Evolutionary conservation across 2,113 vertebrate genomes (phyloP).

Genomic region (Sula dactylatra): DNA sequence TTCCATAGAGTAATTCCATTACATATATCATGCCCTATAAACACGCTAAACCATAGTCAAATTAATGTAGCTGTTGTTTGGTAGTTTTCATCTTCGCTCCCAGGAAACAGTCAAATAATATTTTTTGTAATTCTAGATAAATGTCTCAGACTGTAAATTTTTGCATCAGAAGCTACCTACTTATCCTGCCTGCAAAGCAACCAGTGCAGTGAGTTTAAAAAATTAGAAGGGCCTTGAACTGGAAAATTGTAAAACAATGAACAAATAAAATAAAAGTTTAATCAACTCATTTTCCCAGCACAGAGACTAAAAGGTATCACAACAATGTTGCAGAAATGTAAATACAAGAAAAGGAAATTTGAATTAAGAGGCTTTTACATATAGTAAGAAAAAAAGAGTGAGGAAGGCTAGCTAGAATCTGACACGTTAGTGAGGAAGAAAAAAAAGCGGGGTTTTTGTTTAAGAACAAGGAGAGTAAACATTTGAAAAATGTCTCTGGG

Average conservation of each 20-base stretch:
- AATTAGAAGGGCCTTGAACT: background rate
- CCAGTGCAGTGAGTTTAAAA: background rate
- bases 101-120: background rate
- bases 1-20: background rate
- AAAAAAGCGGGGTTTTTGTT: background rate
- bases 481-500: background rate
- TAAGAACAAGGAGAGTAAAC: background rate
- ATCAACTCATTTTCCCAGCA: background rate
- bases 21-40: background rate
- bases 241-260: background rate
- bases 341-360: background rate
- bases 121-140: background rate
- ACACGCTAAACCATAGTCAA: background rate
- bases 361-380: background rate
- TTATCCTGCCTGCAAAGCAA: background rate
- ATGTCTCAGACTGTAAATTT: background rate
- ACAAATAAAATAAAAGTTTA: background rate
- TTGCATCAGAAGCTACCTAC: background rate
- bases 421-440: background rate
- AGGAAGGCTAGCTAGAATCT: background rate
- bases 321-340: background rate
- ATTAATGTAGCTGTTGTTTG: background rate
- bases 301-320: background rate
- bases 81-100: background rate
- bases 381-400: background rate